Conservation (phyloP, 1,140 invertebrate species). For the Drosophila bocqueti region DNA sequence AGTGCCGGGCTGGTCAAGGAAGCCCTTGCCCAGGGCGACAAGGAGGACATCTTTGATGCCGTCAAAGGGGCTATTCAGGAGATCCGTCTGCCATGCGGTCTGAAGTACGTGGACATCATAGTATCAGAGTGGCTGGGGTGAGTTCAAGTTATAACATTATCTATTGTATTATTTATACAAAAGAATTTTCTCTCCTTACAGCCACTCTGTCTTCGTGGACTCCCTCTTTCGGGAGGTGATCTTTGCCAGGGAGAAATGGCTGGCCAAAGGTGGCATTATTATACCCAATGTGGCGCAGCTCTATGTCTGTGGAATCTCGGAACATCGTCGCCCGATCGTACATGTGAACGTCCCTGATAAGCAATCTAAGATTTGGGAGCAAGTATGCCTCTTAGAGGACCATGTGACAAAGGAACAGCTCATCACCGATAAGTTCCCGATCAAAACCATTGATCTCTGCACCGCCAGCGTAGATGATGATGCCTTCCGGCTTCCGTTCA, state of each 20-base stretch:
- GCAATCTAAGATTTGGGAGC: not conserved
- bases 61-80: conserved; percentile 32
- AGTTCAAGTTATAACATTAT: not conserved
- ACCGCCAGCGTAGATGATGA: conserved; percentile 11
- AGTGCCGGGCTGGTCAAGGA: conserved; percentile 27
- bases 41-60: conserved; percentile 35
- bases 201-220: conserved; percentile 50
- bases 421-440: conserved; percentile 29
- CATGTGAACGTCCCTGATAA: not conserved
- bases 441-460: conserved; percentile 24
- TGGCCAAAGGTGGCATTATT: conserved; percentile 42
- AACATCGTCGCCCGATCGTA: not conserved
- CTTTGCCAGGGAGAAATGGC: conserved; percentile 55
- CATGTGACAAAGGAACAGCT: conserved; percentile 29
- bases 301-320: conserved; percentile 34
- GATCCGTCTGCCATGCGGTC: conserved; percentile 35
- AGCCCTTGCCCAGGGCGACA: conserved; percentile 17
- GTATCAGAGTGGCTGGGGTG: conserved; percentile 67
- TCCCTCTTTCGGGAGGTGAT: conserved; percentile 50
- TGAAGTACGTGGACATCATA: conserved; percentile 57
- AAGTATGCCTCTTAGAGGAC: conserved; percentile 26
- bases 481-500: conserved; percentile 8
- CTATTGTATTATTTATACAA: not conserved
- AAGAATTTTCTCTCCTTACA: not conserved
- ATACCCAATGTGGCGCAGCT: conserved; percentile 50